phyloP scores from a whole-genome alignment of 1,140 invertebrate genomes.

The Drosophila arawakana region DNA sequence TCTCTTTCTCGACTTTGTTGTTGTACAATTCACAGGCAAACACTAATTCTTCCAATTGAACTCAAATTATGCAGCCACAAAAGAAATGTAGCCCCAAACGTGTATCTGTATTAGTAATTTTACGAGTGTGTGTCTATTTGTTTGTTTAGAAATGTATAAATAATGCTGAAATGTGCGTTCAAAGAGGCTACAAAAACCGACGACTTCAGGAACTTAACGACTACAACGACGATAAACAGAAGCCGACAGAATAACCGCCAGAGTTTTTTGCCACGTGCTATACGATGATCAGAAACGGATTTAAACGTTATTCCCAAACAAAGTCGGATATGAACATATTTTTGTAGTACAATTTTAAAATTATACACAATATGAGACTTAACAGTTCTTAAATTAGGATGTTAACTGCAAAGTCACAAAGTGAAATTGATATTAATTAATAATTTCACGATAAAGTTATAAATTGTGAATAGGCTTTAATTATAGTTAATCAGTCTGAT shows the following conservation, averaged over 20 bases:
- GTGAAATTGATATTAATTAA: conserved; percentile 6
- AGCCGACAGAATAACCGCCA: conserved; percentile 41
- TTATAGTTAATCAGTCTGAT: conserved; percentile 15
- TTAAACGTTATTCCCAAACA: background rate
- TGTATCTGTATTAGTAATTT: background rate
- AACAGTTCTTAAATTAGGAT: conserved; percentile 3
- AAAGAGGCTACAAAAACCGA: conserved; percentile 10
- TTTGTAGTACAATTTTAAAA: no score
- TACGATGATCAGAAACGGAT: conserved; percentile 6
- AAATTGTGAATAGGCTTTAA: conserved; percentile 10
- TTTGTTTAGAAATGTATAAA: conserved; percentile 72
- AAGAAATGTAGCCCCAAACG: conserved; percentile 23
- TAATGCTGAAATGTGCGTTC: conserved; percentile 51
- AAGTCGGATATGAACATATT: no score
- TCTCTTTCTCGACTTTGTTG: conserved; percentile 17
- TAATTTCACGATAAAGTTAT: conserved; percentile 15
- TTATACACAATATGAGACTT: no score
- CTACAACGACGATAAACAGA: conserved; percentile 43
- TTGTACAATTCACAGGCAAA: conserved; percentile 57
- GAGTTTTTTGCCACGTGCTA: conserved; percentile 5
- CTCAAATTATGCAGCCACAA: conserved; percentile 56
- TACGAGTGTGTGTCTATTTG: conserved; percentile 11
- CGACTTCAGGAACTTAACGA: conserved; percentile 28
- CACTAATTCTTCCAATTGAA: conserved; percentile 66
- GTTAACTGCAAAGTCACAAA: background rate